Base-by-base conservation (phyloP, 2,888 invertebrate genomes). In the Drosophila emarginata region DNA sequence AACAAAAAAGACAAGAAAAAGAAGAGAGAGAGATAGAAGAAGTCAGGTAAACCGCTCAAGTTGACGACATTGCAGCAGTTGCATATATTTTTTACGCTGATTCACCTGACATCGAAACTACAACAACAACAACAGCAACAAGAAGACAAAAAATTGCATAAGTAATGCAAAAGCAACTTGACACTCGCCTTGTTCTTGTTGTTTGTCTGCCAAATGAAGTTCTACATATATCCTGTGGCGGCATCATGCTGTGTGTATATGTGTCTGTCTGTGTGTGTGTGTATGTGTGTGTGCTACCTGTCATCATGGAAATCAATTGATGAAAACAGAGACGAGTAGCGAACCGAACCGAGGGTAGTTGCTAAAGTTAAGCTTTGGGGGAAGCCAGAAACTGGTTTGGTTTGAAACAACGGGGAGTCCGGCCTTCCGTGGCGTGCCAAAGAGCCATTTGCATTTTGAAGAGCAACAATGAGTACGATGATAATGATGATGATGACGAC, bases 381-480 rank as follows among this genome's bases (percentile, higher is more conserved):
- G 32, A 9, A 32, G 11, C 32, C 32, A 32, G 32, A 32, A 32
- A 32, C 32, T 32, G 32, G 32, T 32, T 32, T 32, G 32, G 32
- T 1, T 1, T 32, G 32, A 32, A 32, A 32, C 26, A 32, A 32
- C 32, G 11, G 32, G 32, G 32, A 32, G 11, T 32, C 32, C 32
- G 39, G 54, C 45, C 52, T 40, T 61, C 50, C 51, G 68, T 86
- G 82, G 77, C 82, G 82, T 82, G 82, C 80, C 81, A 77, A 86
- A 76, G 80, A 72, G 87, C 77, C 77, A 82, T 83, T 83, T 87
- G 81, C 81, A 81, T 84, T 80, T 67, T 84, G 84, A 87, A 87
- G 84, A 72, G 81, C 40, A 45, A 28, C 21, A 45, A 61, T 36
- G 58, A 28, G 37, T 15, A 60, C 53, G 68, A 67, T 53, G 61